phyloP scores from a whole-genome alignment of 2,888 invertebrate genomes.

The Brachypterus glaber region DNA sequence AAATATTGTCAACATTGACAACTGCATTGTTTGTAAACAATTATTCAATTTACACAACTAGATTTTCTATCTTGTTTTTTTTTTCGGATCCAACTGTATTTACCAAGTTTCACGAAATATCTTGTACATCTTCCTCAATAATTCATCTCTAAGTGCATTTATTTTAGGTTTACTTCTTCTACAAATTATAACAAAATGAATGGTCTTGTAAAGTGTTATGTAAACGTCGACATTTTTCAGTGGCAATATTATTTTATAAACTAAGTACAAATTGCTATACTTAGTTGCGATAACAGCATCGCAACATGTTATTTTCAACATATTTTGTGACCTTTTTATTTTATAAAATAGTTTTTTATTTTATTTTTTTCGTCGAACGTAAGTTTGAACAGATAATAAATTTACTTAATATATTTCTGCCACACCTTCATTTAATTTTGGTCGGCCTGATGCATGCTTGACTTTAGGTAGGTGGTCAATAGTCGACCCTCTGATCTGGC shows the following conservation, averaged over 20 bases:
- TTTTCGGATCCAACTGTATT: too few species aligned
- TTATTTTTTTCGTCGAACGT: conserved; percentile 20
- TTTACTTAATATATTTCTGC: conserved; percentile 33
- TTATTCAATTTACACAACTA: too few species aligned
- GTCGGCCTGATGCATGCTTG: conserved; percentile 18
- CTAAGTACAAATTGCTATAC: conserved; percentile 37
- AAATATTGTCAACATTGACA: too few species aligned
- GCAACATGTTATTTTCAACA: conserved; percentile 33
- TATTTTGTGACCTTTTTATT: conserved; percentile 33
- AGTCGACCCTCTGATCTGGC: conserved; percentile 15
- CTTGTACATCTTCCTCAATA: too few species aligned
- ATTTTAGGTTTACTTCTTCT: too few species aligned
- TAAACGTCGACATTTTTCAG: conserved; percentile 31
- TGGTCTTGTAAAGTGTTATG: conserved; percentile 9
- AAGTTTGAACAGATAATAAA: conserved; percentile 33
- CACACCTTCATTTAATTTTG: conserved; percentile 35
- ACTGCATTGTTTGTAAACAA: too few species aligned
- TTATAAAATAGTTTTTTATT: conserved; percentile 12
- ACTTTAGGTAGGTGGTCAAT: conserved; percentile 10
- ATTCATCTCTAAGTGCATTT: too few species aligned
- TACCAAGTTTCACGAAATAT: too few species aligned
- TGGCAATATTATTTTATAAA: conserved; percentile 35
- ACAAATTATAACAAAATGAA: too few species aligned
- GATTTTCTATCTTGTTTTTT: too few species aligned
- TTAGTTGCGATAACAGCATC: conserved; percentile 33